Conservation (phyloP, 2,113 vertebrate genomes). For the Zingel zingel region DNA sequence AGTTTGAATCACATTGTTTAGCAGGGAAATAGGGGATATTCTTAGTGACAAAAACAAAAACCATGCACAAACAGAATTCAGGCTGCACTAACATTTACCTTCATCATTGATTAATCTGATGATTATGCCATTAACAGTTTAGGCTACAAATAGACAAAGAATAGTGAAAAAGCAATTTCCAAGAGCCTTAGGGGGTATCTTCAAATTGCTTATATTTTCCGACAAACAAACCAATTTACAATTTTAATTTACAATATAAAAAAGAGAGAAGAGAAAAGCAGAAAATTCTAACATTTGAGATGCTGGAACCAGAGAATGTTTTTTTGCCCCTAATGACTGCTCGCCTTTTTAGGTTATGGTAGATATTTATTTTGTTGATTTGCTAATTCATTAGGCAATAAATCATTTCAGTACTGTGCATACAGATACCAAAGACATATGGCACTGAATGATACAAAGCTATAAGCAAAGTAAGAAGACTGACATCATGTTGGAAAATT, state of each 20-base stretch:
- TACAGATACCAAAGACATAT: not conserved
- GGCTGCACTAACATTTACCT: not conserved
- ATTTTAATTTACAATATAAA: constrained; percentile 10
- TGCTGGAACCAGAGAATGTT: constrained; percentile 1
- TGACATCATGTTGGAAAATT: not conserved
- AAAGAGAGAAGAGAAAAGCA: not conserved
- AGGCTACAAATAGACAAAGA: constrained; percentile 3
- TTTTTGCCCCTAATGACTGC: not conserved
- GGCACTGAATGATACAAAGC: not conserved
- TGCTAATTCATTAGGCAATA: constrained; percentile 38
- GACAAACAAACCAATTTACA: constrained; percentile 9
- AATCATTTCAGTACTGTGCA: constrained; percentile 11
- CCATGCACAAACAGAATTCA: not conserved
- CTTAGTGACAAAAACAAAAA: not conserved
- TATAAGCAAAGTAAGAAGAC: not conserved
- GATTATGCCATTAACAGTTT: constrained; percentile 9
- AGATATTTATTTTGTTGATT: constrained; percentile 7
- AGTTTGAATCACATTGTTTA: not conserved
- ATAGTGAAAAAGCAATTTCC: constrained; percentile 30
- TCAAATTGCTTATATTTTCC: constrained; percentile 14
- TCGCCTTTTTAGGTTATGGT: constrained; percentile 5
- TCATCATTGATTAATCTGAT: constrained; percentile 1
- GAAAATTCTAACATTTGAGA: constrained; percentile 16
- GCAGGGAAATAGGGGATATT: not conserved
- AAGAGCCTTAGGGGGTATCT: constrained; percentile 13